Percentiles rank a stretch among this genome's conserved stretches.
These are phyloP conservation scores for Parapristionchus giblindavisi DNA, from an alignment of 2,888 invertebrate species.

Conservation along the genomic window DNA sequence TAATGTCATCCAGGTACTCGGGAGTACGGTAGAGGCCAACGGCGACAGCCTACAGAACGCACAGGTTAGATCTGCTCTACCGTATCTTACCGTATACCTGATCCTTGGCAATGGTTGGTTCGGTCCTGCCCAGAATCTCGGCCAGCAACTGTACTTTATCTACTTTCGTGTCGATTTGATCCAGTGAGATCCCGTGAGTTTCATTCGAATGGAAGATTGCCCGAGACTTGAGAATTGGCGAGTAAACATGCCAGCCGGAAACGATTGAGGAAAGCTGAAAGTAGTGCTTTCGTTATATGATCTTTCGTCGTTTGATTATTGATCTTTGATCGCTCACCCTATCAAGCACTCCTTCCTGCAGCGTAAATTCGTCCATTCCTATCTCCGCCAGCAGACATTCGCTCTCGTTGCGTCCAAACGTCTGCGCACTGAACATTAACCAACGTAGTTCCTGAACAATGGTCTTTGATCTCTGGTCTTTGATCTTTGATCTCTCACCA, in stretches of 20 bases:
- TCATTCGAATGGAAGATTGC: constrained; percentile 56
- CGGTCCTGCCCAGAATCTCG: constrained; percentile 56
- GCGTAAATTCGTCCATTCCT: constrained; percentile 56
- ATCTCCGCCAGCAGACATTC: constrained; percentile 52
- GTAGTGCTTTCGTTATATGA: neutral
- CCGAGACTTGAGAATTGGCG: constrained; percentile 39
- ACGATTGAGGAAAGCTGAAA: constrained; percentile 24
- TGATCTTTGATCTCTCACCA: constrained; percentile 3
- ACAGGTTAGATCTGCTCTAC: neutral
- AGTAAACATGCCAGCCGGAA: constrained; percentile 13
- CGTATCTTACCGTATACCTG: constrained; percentile 47
- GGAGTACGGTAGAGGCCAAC: constrained; percentile 31
- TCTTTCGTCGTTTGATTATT: neutral
- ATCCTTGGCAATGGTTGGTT: constrained; percentile 51
- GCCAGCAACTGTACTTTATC: constrained; percentile 43
- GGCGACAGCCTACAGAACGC: neutral
- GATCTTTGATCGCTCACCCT: constrained; percentile 38
- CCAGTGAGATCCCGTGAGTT: constrained; percentile 56
- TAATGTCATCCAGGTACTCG: neutral
- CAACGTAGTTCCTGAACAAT: constrained; percentile 49
- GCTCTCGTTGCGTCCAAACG: constrained; percentile 47
- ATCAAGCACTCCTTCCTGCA: constrained; percentile 55
- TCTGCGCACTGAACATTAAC: constrained; percentile 54
- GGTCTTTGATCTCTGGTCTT: neutral
- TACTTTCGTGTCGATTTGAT: constrained; percentile 20